Evolutionary conservation across 2,888 invertebrate genomes (phyloP), one percentile per base, ranked within the genome.

Genomic region (Leptinotarsa haldemani): DNA sequence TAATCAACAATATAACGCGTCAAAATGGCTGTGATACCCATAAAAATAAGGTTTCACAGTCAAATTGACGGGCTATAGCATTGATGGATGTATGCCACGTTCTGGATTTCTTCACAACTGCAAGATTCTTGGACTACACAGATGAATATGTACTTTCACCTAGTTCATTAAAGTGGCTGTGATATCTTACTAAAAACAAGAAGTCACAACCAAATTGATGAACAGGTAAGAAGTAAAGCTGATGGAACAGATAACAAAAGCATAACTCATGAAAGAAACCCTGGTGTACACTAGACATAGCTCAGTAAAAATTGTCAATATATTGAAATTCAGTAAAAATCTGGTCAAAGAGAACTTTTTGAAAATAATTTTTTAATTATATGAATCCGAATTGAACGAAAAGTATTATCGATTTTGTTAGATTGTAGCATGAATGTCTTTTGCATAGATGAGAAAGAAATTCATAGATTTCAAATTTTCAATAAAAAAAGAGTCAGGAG

Each of bases 121-220:
- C 48, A 40, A 40, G 40, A 40, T 72, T 70, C 72, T 67, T 52
- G 20, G 30, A 53, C 20, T 47, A 16, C 61, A 50, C 15, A 65
- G 75, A 67, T 66, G 80, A 69, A 71, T 66, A 52, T 18, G 58
- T 71, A 73, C 74, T 78, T 75, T 81, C 89, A 91, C 92, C 92
- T 90, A 94, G 93, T 93, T 94, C 94, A 94, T 95, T 96, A 96
- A 97, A 96, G 95, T 95, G 96, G 96, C 97, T 97, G 96, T 97
- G 97, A 97, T 96, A 96, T 94, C 96, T 83, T 92, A 71, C 81
- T 86, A 88, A 87, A 88, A 93, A 79, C 83, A 88, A 88, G 89
- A 95, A 93, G 93, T 94, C 95, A 95, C 95, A 92, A 91, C 94
- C 94, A 92, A 93, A 94, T 95, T 94, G 95, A 94, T 91, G 92